Conservation (phyloP, 2,113 vertebrate genomes). For the Sarotherodon lohbergeri region DNA sequence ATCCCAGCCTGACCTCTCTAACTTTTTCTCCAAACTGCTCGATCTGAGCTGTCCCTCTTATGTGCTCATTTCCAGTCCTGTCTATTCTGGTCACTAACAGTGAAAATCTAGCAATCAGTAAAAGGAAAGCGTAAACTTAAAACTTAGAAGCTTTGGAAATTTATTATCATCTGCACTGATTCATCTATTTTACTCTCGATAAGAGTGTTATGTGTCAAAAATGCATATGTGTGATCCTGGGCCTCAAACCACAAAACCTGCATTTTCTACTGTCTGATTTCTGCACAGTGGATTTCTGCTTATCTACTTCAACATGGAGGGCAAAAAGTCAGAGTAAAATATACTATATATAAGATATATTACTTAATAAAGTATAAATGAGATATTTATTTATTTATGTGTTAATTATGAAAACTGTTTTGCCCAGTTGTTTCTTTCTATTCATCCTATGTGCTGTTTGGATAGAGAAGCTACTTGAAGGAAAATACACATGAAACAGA, state of each 20-base stretch:
- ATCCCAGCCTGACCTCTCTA: not conserved
- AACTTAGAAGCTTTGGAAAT: not conserved
- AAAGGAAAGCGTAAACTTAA: not conserved
- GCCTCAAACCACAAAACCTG: not conserved
- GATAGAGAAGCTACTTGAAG: not conserved
- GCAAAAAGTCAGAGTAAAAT: not conserved
- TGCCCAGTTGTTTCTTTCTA: not conserved
- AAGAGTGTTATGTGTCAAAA: not conserved
- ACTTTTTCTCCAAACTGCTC: not conserved
- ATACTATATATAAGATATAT: not conserved
- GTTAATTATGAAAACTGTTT: not conserved
- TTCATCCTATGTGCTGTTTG: not conserved
- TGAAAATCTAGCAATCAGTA: not conserved
- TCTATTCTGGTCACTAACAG: not conserved
- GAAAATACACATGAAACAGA: not conserved
- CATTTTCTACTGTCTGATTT: not conserved
- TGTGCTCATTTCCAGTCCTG: not conserved
- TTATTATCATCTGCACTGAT: not conserved
- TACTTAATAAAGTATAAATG: not conserved
- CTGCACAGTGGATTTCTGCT: not conserved
- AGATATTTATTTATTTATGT: not conserved
- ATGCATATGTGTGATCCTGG: not conserved
- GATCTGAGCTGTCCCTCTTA: not conserved
- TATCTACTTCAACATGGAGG: not conserved
- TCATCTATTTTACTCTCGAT: not conserved